Evolutionary conservation across 2,797 vertebrate species (phyloP).

Genomic region (Odontamblyopus lacepedii): DNA sequence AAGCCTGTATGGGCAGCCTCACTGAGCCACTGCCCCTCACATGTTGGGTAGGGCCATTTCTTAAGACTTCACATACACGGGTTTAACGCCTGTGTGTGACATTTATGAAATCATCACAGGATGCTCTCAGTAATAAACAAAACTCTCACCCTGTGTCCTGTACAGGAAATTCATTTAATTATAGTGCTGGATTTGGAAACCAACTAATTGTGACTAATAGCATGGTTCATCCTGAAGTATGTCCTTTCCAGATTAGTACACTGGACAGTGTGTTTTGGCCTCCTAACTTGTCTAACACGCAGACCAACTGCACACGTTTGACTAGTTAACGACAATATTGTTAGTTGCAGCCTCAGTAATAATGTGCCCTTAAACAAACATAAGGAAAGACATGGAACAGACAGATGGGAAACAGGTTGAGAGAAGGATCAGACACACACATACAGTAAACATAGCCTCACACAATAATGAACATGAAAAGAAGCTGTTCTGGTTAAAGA

Average conservation of each 20-base stretch:
- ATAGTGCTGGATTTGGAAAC: constrained; percentile 83
- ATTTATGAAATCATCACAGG: constrained; percentile 78
- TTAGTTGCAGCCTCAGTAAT: neutral
- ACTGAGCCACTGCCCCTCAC: constrained; percentile 32
- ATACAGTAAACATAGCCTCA: constrained; percentile 47
- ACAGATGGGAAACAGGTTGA: constrained; percentile 46
- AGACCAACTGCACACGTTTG: constrained; percentile 9
- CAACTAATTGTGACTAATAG: constrained; percentile 76
- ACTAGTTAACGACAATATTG: no score
- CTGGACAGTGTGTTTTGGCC: constrained; percentile 70
- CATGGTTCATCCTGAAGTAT: constrained; percentile 75
- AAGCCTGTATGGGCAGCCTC: constrained; percentile 12
- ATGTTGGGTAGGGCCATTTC: constrained; percentile 65
- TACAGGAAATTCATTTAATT: constrained; percentile 84
- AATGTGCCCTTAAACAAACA: constrained; percentile 52
- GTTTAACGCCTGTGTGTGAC: constrained; percentile 64
- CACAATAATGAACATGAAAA: constrained; percentile 79
- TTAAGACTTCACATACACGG: constrained; percentile 65
- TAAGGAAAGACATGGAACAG: constrained; percentile 49
- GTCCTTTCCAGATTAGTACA: constrained; percentile 74
- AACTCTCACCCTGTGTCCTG: constrained; percentile 68
- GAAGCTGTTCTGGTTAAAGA: constrained; percentile 79
- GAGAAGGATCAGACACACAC: constrained; percentile 34
- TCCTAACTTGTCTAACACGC: constrained; percentile 55
- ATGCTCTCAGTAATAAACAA: constrained; percentile 84